Evolutionary conservation across 2,113 vertebrate species (phyloP), one percentile per base, ranked within the genome.

Genomic region (Glareola pratincola): DNA sequence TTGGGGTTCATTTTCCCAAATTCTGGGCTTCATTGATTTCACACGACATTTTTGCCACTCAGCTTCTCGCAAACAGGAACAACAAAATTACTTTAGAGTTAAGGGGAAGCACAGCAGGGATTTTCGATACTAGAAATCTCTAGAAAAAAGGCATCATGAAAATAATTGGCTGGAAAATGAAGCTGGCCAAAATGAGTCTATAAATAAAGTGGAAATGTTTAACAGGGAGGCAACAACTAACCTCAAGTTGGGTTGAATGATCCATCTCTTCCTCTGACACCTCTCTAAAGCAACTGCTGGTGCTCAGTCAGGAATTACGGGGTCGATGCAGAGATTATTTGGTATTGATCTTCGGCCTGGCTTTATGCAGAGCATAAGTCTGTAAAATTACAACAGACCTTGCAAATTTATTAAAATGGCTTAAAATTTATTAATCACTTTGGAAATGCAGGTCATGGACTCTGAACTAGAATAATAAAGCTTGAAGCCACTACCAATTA

Each of bases 381-480:
- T 84, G 51, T 86, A 82, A 94, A 95, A 94, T 85, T 88, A 30
- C 73, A 78, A 7, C 5, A 5, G 13, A 56, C 51, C 60, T 74
- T 64, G 48, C 53, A 94, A 79, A 96, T 94, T 76, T 95, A 76
- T 92, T 93, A 88, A 93, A 85, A 91, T 53, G 18, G 26, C 56
- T 87, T 94, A 48, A 85, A 84, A 84, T 92, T 32, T 91, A 88
- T 91, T 95, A 92, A 93, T 95, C 56, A 27, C 48, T 92, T 80
- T 78, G n/a, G 72, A 91, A 95, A 89, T 88, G 48, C 60, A 81
- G 76, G 85, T 94, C 82, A 43, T 64, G 90, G 82, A 84, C 88
- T 89, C 43, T 89, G 91, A 94, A 85, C 92, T 81, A n/a, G n/a
- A 86, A 83, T 84, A 91, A 89, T 94, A 94, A 93, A 95, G 69